Evolutionary conservation across 2,888 invertebrate genomes (phyloP), one percentile per base, ranked within the genome.

Genomic region (Azorinus chamasolen): DNA sequence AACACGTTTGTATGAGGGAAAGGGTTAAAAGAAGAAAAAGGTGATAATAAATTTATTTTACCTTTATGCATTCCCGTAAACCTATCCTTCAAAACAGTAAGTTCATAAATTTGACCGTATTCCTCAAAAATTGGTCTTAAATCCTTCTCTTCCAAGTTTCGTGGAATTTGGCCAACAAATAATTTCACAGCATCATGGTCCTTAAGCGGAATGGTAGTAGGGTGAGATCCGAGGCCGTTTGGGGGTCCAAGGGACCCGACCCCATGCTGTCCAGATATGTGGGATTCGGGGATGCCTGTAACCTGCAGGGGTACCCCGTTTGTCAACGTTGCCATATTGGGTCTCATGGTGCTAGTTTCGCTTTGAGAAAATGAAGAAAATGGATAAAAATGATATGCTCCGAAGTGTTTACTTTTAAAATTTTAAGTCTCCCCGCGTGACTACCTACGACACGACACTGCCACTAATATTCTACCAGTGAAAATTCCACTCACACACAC

Each of bases 31-130:
- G 20, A 51, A 6, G 22, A 27, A 1, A 37, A 39, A 18, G n/a
- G n/a, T 37, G 37, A 37, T 6, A 32, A 22, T 50, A 74, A 95
- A 93, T n/a, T 45, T 20, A 20, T 5, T 18, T 45, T 92, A 96
- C 97, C 97, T 96, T 98, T 98, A 94, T 98, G 98, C 96, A 97
- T 96, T 83, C 98, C 98, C 72, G 97, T 98, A 94, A 97, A 96
- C 93, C 97, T 97, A 93, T 98, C 98, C 95, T 97, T 97, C 87
- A 98, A 95, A 73, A 98, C 96, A 79, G 97, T 97, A 91, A 98
- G 96, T 95, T 98, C 98, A 94, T 97, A 97, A 92, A 98, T 97
- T 93, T 96, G 96, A 66, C 98, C 97, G 90, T 97, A 98, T 93
- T 97, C 96, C 93, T 97, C 97, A 93, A 98, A 97, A 95, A 98